phyloP scores from a whole-genome alignment of 1,140 invertebrate species.

The Heterodera carotae region DNA sequence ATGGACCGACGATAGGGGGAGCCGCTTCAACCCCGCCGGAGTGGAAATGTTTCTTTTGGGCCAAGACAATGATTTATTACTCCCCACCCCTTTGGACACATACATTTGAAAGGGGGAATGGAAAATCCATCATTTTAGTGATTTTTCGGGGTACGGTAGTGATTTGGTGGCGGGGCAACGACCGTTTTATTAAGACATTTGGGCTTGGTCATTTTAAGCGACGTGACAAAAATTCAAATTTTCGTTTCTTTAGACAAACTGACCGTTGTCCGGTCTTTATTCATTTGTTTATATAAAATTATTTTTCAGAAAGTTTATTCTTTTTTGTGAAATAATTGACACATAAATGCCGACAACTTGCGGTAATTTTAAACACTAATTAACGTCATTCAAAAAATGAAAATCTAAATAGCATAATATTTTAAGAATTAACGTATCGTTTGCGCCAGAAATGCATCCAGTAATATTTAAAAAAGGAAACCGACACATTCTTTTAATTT shows the following conservation, averaged over 20 bases:
- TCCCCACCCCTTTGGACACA: background rate
- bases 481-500: too few relatives aligned
- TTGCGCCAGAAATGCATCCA: too few relatives aligned
- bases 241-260: too few relatives aligned
- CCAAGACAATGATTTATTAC: conserved; percentile 15
- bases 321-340: too few relatives aligned
- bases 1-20: background rate
- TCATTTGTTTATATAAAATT: background rate
- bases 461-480: too few relatives aligned
- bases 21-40: background rate
- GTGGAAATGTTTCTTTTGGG: conserved; percentile 11
- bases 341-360: conserved; percentile 29
- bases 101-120: background rate
- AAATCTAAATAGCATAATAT: too few relatives aligned
- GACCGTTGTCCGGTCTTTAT: too few relatives aligned
- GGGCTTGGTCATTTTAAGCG: too few relatives aligned
- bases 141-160: background rate
- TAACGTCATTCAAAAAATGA: conserved; percentile 12
- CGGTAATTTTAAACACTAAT: conserved; percentile 15
- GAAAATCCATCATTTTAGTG: background rate
- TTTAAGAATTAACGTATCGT: too few relatives aligned
- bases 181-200: too few relatives aligned
- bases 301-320: background rate
- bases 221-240: too few relatives aligned
- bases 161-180: background rate